phyloP scores from a whole-genome alignment of 1,140 invertebrate genomes.

The Gonioctena quinquepunctata region DNA sequence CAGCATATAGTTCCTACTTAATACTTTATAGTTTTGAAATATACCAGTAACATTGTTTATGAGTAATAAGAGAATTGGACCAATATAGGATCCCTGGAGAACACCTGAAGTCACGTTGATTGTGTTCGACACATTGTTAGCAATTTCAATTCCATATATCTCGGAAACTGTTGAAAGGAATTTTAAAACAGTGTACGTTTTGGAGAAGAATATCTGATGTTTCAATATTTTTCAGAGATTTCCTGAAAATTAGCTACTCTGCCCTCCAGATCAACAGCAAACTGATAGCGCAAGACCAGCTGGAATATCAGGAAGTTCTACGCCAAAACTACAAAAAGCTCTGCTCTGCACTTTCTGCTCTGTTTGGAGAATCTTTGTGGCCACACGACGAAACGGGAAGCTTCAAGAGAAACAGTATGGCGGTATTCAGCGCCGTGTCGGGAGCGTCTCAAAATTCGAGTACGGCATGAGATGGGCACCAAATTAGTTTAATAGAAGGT shows the following conservation, averaged over 20 bases:
- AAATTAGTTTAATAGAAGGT: neutral
- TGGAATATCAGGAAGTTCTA: slow-evolving; percentile 86
- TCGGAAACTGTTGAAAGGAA: too few species aligned
- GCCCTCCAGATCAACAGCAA: slow-evolving; percentile 86
- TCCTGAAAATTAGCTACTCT: slow-evolving; percentile 83
- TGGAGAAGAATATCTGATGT: too few species aligned
- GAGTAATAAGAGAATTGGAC: too few species aligned
- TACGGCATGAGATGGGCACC: slow-evolving; percentile 57
- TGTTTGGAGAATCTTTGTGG: slow-evolving; percentile 72
- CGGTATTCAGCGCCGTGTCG: slow-evolving; percentile 70
- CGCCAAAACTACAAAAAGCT: slow-evolving; percentile 85
- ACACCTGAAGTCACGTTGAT: too few species aligned
- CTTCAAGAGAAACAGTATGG: slow-evolving; percentile 68
- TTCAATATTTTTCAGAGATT: slow-evolving; percentile 75
- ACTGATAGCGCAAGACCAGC: slow-evolving; percentile 82
- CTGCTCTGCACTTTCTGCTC: slow-evolving; percentile 72
- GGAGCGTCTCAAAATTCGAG: slow-evolving; percentile 69
- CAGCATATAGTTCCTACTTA: too few species aligned
- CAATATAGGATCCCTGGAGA: too few species aligned
- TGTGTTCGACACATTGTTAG: too few species aligned
- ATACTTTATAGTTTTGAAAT: too few species aligned
- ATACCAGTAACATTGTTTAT: too few species aligned
- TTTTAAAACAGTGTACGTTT: too few species aligned
- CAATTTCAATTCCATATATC: too few species aligned
- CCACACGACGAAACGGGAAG: slow-evolving; percentile 66